Conservation (phyloP, 2,888 invertebrate species). For the Epsilonema sp. region DNA sequence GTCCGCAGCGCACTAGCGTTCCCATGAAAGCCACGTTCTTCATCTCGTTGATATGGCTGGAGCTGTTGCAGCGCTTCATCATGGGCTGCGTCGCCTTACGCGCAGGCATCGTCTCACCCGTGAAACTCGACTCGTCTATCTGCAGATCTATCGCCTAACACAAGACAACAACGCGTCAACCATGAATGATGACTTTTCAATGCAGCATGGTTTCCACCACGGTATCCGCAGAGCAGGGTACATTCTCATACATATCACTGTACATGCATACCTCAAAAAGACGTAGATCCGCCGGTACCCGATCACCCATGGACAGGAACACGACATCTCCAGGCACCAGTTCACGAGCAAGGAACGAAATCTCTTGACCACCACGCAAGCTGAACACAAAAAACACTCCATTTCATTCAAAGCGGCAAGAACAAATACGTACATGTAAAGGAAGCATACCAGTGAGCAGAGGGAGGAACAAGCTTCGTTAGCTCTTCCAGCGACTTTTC, state of each 20-base stretch:
- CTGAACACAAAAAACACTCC: conserved; percentile 10
- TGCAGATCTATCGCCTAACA: conserved; percentile 57
- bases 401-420: neutral
- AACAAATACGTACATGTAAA: too few relatives aligned
- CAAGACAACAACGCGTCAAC: neutral
- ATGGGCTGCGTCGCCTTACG: conserved; percentile 27
- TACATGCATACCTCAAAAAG: conserved; percentile 47
- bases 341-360: conserved; percentile 58
- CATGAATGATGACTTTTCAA: conserved; percentile 1
- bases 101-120: conserved; percentile 90
- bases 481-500: conserved; percentile 92
- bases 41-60: conserved; percentile 17
- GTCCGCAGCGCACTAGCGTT: conserved; percentile 79
- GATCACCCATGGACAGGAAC: conserved; percentile 71
- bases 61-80: conserved; percentile 1
- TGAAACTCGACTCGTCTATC: conserved; percentile 94
- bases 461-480: conserved; percentile 86
- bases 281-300: conserved; percentile 86
- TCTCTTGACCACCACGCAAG: conserved; percentile 21
- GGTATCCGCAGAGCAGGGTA: neutral
- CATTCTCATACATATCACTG: neutral
- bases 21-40: conserved; percentile 90
- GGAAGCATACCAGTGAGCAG: conserved; percentile 37
- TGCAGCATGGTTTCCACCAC: neutral
- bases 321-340: conserved; percentile 93